Conservation (phyloP, 2,888 invertebrate species). For the Ectobius pallidus region DNA sequence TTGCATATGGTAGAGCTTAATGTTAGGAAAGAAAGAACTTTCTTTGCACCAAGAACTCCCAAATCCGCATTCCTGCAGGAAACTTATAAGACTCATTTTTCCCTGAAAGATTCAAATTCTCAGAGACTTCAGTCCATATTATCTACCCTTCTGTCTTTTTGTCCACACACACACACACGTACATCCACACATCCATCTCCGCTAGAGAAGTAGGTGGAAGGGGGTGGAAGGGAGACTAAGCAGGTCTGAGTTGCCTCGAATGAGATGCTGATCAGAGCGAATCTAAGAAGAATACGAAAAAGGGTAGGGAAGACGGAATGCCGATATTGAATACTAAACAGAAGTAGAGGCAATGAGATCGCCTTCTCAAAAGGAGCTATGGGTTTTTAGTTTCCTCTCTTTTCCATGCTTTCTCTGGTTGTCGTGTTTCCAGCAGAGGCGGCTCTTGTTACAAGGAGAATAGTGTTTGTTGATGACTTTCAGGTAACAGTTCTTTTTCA, state of each 20-base stretch:
- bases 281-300: constrained; percentile 40
- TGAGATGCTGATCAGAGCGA: constrained; percentile 44
- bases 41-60: too few relatives aligned
- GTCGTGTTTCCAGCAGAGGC: constrained; percentile 7
- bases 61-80: too few relatives aligned
- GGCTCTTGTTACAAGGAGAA: not conserved
- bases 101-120: constrained; percentile 13
- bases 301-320: constrained; percentile 36
- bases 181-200: constrained; percentile 3
- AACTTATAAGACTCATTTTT: too few relatives aligned
- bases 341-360: constrained; percentile 36
- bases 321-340: constrained; percentile 44
- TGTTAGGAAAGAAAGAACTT: too few relatives aligned
- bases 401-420: not conserved
- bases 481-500: too few relatives aligned
- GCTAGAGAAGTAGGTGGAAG: not conserved
- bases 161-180: constrained; percentile 12
- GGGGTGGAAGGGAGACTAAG: not conserved
- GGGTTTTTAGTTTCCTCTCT: constrained; percentile 34
- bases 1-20: too few relatives aligned
- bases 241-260: constrained; percentile 33
- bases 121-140: constrained; percentile 16
- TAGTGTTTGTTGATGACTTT: too few relatives aligned
- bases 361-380: constrained; percentile 39
- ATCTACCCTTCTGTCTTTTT: constrained; percentile 18